Conservation (phyloP, 2,113 vertebrate species). For the Oriolus oriolus region DNA sequence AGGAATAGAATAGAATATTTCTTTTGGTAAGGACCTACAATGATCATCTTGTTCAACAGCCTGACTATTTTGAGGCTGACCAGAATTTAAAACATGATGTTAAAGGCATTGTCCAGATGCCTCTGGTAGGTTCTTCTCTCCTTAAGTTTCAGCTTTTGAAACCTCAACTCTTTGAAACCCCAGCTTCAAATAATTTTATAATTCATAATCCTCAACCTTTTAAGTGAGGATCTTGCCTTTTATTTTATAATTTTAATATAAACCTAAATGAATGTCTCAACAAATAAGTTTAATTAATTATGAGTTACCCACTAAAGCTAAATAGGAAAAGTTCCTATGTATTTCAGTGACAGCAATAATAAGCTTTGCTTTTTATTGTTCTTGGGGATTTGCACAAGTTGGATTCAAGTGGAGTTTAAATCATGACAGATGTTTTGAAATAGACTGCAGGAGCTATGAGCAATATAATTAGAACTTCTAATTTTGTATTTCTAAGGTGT, state of each 20-base stretch:
- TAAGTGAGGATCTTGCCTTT: not conserved
- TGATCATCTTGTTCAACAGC: not conserved
- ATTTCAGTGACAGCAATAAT: not conserved
- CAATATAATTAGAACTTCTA: not conserved
- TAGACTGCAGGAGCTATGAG: not conserved
- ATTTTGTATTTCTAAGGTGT: not conserved
- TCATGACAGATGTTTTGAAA: not conserved
- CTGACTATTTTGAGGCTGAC: not conserved
- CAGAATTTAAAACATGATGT: not conserved
- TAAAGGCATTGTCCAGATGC: not conserved
- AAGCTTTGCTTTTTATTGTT: not conserved
- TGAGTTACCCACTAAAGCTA: not conserved
- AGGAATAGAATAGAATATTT: not conserved
- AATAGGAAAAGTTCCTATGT: not conserved
- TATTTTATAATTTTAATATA: not conserved
- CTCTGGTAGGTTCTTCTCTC: not conserved
- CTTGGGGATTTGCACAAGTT: not conserved
- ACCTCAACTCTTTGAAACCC: not conserved
- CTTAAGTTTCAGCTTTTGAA: not conserved
- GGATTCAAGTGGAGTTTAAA: not conserved
- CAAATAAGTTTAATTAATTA: not conserved
- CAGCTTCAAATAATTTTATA: not conserved
- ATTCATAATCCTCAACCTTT: not conserved
- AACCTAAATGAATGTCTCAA: not conserved
- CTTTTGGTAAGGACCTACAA: not conserved